These are phyloP conservation scores for Etheostoma nigrum DNA, from an alignment of 2,797 vertebrate species.

Conservation along the genomic window DNA sequence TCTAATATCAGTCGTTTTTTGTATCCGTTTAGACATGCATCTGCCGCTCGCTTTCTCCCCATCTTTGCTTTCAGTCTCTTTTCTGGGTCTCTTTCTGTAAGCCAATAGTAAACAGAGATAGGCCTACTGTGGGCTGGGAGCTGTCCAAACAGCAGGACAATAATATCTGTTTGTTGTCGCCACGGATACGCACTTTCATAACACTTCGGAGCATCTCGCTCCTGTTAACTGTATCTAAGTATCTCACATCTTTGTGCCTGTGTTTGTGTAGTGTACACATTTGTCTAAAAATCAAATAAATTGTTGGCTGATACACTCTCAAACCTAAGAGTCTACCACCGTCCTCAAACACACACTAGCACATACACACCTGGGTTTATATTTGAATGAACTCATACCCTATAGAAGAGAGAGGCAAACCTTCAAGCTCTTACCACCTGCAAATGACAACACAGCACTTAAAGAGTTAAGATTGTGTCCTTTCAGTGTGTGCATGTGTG, in stretches of 20 bases:
- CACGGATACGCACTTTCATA: constrained; percentile 71
- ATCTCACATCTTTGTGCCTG: constrained; percentile 33
- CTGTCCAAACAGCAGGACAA: constrained; percentile 78
- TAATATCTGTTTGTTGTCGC: constrained; percentile 82
- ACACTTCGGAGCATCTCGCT: constrained; percentile 76
- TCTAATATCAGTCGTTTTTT: constrained; percentile 51
- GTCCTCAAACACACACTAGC: constrained; percentile 2
- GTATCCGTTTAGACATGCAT: constrained; percentile 46
- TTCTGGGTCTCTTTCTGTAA: constrained; percentile 50
- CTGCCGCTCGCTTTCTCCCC: constrained; percentile 26
- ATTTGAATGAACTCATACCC: constrained; percentile 3
- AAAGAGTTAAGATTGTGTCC: constrained; percentile 81
- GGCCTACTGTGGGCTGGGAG: constrained; percentile 52
- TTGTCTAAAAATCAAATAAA: constrained; percentile 26
- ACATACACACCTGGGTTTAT: constrained; percentile 15
- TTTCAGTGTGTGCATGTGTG: constrained; percentile 40
- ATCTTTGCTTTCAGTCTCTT: constrained; percentile 54
- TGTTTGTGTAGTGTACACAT: constrained; percentile 6
- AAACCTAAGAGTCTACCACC: not conserved
- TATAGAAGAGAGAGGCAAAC: constrained; percentile 30
- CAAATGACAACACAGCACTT: constrained; percentile 78
- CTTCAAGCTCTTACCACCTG: constrained; percentile 75
- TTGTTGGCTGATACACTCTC: constrained; percentile 17
- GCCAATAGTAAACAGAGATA: constrained; percentile 67
- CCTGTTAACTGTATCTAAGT: constrained; percentile 74